Conservation (phyloP, 2,888 invertebrate genomes). For the Cheilosia pagana region DNA sequence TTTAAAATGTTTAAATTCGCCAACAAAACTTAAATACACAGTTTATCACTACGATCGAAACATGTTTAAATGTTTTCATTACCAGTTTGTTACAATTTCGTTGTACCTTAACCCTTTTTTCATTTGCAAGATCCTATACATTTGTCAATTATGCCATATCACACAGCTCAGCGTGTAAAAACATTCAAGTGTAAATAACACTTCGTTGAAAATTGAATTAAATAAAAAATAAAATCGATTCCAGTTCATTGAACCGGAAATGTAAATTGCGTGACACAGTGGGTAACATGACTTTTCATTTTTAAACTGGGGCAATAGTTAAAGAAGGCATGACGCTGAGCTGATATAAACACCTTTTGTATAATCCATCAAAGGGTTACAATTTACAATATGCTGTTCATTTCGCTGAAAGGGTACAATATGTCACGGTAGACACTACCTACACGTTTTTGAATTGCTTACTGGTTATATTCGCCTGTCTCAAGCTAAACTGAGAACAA, state of each 20-base stretch:
- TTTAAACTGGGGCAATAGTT: constrained; percentile 42
- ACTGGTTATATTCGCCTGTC: background rate
- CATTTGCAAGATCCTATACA: constrained; percentile 11
- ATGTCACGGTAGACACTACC: background rate
- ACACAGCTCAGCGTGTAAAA: constrained; percentile 39
- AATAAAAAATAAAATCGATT: constrained; percentile 41
- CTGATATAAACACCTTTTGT: constrained; percentile 26
- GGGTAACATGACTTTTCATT: constrained; percentile 54
- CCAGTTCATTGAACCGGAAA: constrained; percentile 72
- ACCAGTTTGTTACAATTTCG: too few species aligned
- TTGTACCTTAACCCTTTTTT: constrained; percentile 34
- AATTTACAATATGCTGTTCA: constrained; percentile 33
- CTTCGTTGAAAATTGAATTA: constrained; percentile 23
- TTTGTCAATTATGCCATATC: constrained; percentile 20
- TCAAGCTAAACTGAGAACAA: background rate
- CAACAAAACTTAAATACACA: too few species aligned
- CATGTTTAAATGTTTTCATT: too few species aligned
- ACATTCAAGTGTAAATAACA: constrained; percentile 64
- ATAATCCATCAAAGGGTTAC: constrained; percentile 44
- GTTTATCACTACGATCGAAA: too few species aligned
- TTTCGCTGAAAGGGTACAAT: constrained; percentile 19
- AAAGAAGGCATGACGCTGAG: constrained; percentile 46
- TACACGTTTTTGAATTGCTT: background rate
- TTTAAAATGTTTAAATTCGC: too few species aligned
- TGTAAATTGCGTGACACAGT: constrained; percentile 38